These are phyloP conservation scores for Leptosomus discolor DNA, from an alignment of 2,113 vertebrate species.

Conservation along the genomic window DNA sequence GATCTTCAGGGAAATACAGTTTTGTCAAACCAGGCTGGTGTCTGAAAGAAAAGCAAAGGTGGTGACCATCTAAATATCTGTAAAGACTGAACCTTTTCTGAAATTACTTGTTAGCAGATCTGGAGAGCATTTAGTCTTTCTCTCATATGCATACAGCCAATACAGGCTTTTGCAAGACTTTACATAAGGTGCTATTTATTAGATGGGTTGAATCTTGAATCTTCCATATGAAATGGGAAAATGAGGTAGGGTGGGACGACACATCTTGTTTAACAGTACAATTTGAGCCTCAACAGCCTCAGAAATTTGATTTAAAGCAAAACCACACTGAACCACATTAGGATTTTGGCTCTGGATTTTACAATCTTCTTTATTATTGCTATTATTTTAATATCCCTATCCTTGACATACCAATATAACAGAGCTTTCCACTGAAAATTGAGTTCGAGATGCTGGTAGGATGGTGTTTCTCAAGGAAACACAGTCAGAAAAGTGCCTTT, in stretches of 20 bases:
- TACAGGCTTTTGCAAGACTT: not conserved
- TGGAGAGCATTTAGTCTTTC: not conserved
- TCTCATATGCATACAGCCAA: rapidly evolving
- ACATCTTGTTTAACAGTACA: not conserved
- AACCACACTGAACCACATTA: constrained; percentile 7
- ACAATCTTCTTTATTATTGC: not conserved
- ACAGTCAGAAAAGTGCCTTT: not conserved
- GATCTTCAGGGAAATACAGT: not conserved
- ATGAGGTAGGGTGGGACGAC: not conserved
- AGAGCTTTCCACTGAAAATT: not conserved
- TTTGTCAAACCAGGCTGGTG: not conserved
- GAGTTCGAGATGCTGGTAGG: not conserved
- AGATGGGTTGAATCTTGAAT: not conserved
- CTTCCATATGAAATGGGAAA: not conserved
- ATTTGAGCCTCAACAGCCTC: constrained; percentile 5
- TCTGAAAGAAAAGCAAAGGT: not conserved
- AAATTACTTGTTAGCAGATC: not conserved
- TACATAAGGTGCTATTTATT: not conserved
- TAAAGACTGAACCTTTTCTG: not conserved
- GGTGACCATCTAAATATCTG: not conserved
- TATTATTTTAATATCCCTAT: constrained; percentile 33
- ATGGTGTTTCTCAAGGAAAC: not conserved
- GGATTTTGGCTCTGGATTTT: not conserved
- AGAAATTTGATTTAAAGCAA: constrained; percentile 22
- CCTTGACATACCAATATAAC: not conserved